Percentiles rank a stretch among this genome's conserved stretches.
These are phyloP conservation scores for Trogon surrucura DNA, from an alignment of 2,113 vertebrate genomes.

Conservation along the genomic window DNA sequence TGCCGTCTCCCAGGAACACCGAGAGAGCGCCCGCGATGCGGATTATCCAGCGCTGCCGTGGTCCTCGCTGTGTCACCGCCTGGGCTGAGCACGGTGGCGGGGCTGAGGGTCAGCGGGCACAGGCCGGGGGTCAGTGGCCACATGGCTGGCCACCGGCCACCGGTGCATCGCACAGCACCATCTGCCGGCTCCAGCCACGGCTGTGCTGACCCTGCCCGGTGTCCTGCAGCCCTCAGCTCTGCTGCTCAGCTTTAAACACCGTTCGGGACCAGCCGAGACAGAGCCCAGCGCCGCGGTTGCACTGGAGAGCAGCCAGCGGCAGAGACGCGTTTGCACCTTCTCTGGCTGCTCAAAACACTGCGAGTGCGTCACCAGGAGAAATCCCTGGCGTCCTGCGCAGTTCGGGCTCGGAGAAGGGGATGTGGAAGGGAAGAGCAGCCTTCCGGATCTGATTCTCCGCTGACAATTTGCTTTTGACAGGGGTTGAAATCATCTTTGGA, in stretches of 20 bases:
- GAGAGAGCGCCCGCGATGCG: fast-evolving
- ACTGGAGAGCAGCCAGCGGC: neutral
- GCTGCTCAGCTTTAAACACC: neutral
- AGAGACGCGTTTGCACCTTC: neutral
- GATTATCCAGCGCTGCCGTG: neutral
- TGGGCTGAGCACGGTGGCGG: no score
- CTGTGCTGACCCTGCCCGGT: fast-evolving
- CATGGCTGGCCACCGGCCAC: fast-evolving
- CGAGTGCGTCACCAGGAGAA: neutral
- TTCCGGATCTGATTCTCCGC: constrained; percentile 12
- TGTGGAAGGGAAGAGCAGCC: neutral
- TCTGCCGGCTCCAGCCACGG: fast-evolving
- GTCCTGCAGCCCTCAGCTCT: neutral
- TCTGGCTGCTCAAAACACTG: neutral
- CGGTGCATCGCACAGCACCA: fast-evolving
- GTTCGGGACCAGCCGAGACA: neutral
- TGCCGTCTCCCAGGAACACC: neutral
- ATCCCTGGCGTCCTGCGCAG: neutral
- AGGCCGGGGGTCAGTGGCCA: neutral
- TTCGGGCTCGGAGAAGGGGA: neutral
- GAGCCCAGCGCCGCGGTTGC: neutral
- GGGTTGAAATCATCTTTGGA: constrained; percentile 45
- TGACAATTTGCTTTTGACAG: constrained; percentile 5
- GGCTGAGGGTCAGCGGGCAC: neutral
- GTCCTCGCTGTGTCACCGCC: neutral